phyloP scores from a whole-genome alignment of 2,888 invertebrate genomes.

The Athalia cordata region DNA sequence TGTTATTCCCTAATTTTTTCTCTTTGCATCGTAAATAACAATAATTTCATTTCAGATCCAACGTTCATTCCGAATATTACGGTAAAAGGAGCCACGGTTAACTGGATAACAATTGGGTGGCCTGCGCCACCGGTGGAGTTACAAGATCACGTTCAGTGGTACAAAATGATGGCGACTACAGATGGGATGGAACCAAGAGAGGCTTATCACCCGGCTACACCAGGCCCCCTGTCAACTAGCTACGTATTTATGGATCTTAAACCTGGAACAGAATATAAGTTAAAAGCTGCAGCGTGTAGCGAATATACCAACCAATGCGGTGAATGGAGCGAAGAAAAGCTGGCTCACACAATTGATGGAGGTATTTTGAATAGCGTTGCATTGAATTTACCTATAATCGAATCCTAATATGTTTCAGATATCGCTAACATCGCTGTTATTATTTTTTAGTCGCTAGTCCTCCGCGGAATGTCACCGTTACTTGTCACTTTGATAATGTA shows the following conservation, averaged over 20 bases:
- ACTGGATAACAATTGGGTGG: conserved; percentile 90
- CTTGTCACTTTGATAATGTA: conserved; percentile 80
- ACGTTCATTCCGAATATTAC: conserved; percentile 86
- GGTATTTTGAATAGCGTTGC: conserved; percentile 59
- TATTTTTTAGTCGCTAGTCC: conserved; percentile 78
- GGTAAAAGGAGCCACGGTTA: conserved; percentile 81
- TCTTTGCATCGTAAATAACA: background rate
- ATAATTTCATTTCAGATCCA: conserved; percentile 77
- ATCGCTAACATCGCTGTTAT: background rate
- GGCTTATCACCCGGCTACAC: conserved; percentile 80
- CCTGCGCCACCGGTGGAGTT: conserved; percentile 80
- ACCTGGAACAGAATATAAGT: conserved; percentile 87
- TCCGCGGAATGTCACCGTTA: conserved; percentile 81
- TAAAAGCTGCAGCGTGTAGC: conserved; percentile 88
- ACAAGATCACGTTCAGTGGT: conserved; percentile 84
- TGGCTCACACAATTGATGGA: conserved; percentile 90
- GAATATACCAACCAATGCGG: conserved; percentile 86
- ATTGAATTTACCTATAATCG: background rate
- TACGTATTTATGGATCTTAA: conserved; percentile 87
- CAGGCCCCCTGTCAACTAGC: conserved; percentile 70
- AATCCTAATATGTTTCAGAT: background rate
- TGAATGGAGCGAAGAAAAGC: conserved; percentile 84
- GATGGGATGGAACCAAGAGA: conserved; percentile 72
- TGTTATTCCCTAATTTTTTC: background rate
- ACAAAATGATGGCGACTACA: conserved; percentile 78